A percentile compares a stretch with the other conserved stretches of the same genome.
Evolutionary conservation across 2,113 vertebrate genomes (phyloP).

Genomic region (Manacus vitellinus): DNA sequence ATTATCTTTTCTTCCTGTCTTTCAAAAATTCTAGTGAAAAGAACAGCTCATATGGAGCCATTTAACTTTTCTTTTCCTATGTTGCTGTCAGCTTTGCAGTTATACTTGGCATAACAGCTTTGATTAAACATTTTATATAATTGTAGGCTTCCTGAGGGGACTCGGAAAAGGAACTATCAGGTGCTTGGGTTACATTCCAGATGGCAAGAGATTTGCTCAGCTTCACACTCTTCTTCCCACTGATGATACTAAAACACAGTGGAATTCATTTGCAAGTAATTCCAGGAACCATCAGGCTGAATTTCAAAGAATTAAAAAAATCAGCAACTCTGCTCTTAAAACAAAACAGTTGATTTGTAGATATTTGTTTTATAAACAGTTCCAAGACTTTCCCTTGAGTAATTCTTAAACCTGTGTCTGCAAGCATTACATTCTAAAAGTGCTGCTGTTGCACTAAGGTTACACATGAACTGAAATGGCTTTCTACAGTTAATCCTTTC

Average conservation of each 20-base stretch:
- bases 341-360: slow-evolving; percentile 1
- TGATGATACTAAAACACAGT: slow-evolving; percentile 47
- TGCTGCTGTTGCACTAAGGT: background rate
- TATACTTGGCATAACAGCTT: slow-evolving; percentile 53
- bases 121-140: slow-evolving; percentile 63
- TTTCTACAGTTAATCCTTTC: background rate
- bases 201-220: slow-evolving; percentile 57
- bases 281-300: slow-evolving; percentile 13
- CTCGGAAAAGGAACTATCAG: slow-evolving; percentile 51
- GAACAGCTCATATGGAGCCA: slow-evolving; percentile 4
- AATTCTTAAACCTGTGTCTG: background rate
- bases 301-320: slow-evolving; percentile 34
- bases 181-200: slow-evolving; percentile 51
- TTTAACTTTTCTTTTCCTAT: slow-evolving; percentile 46
- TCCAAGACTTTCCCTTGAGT: background rate
- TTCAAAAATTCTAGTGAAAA: slow-evolving; percentile 41
- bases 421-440: background rate
- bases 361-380: background rate
- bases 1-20: background rate
- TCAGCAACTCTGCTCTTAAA: background rate
- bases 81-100: slow-evolving; percentile 57
- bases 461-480: background rate
- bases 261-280: slow-evolving; percentile 59
- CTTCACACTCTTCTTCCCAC: slow-evolving; percentile 52
- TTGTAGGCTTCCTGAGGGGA: slow-evolving; percentile 47